These are phyloP conservation scores for Saguinus midas DNA, from an alignment of 2,113 vertebrate species.

Conservation along the genomic window DNA sequence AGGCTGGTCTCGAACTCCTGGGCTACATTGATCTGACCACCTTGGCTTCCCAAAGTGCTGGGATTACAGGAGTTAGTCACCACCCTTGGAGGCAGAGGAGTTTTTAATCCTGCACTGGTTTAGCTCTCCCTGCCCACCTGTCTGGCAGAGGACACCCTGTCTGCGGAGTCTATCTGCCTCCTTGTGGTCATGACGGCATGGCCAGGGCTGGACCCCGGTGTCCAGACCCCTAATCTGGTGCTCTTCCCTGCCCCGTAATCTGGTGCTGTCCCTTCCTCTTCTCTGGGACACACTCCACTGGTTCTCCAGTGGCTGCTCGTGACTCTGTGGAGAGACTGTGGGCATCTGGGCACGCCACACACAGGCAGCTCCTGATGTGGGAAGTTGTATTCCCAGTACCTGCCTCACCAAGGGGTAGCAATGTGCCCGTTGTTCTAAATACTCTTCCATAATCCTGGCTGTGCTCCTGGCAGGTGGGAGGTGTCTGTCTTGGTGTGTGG, in stretches of 20 bases:
- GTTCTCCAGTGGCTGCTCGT: accelerated
- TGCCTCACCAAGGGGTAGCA: accelerated
- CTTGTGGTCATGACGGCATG: accelerated
- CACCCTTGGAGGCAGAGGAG: no score
- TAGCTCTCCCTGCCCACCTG: neutral
- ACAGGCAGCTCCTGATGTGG: accelerated
- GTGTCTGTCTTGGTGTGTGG: no score
- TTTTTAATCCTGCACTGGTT: accelerated
- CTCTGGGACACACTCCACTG: accelerated
- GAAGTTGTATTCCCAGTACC: accelerated
- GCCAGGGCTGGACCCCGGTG: neutral
- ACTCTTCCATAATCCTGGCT: accelerated
- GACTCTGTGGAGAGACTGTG: neutral
- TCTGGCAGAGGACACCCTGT: accelerated
- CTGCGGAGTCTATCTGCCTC: neutral
- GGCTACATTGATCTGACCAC: accelerated
- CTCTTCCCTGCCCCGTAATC: neutral
- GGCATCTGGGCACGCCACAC: neutral
- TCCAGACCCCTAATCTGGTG: accelerated
- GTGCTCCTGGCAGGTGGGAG: neutral
- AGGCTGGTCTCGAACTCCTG: no score
- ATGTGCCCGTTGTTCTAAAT: accelerated
- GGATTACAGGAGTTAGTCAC: no score
- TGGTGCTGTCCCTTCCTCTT: neutral
- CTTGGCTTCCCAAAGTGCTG: no score